These are phyloP conservation scores for Hylaea fasciaria DNA, from an alignment of 2,888 invertebrate genomes.

Conservation along the genomic window DNA sequence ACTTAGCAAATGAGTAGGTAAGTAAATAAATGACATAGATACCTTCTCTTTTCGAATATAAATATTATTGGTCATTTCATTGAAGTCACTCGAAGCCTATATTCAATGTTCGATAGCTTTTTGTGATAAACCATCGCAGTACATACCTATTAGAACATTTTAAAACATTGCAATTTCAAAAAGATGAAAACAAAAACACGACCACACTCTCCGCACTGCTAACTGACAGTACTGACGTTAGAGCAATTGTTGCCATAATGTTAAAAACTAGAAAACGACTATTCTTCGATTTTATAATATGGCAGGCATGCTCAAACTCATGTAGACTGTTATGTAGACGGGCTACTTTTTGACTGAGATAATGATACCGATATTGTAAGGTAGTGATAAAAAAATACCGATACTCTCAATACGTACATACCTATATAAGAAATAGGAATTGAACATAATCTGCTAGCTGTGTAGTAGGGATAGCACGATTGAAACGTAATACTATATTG, in stretches of 20 bases:
- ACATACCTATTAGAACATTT: slow-evolving; percentile 68
- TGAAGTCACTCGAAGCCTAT: slow-evolving; percentile 11
- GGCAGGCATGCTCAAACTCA: no score
- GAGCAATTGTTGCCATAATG: slow-evolving; percentile 44
- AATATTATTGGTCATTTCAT: slow-evolving; percentile 29
- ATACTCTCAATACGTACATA: no score
- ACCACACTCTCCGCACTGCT: slow-evolving; percentile 55
- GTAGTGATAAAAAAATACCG: no score
- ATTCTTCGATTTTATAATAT: no score
- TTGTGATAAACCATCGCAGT: slow-evolving; percentile 41
- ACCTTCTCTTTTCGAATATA: slow-evolving; percentile 26
- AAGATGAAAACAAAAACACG: slow-evolving; percentile 63
- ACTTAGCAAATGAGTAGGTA: neutral
- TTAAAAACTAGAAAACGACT: no score
- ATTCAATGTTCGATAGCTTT: slow-evolving; percentile 9
- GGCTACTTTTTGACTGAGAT: no score
- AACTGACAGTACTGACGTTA: slow-evolving; percentile 55
- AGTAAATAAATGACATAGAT: slow-evolving; percentile 6
- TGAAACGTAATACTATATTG: no score
- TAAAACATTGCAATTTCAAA: slow-evolving; percentile 56
- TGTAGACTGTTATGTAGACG: neutral
- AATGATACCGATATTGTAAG: no score
- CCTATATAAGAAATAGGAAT: no score
- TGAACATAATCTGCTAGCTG: no score
- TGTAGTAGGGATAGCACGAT: no score